Base-by-base conservation (phyloP, 30 jellyfish, hydroid and myxozoan species). In the Chrysaora quinquecirrha region DNA sequence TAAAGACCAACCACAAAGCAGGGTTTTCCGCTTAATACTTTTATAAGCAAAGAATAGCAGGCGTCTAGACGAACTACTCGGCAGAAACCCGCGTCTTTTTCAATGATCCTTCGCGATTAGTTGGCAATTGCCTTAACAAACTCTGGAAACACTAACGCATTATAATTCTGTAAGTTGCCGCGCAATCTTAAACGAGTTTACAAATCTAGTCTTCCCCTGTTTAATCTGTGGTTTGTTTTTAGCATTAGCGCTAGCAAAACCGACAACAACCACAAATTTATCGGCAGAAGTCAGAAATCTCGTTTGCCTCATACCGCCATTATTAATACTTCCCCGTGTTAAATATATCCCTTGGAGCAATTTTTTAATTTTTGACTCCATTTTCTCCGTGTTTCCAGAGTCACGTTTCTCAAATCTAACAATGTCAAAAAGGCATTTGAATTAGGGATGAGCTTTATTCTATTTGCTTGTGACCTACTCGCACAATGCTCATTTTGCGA, bases 11-110 rank as follows among this genome's bases (percentile, higher is more conserved):
- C 68, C 24, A 52, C 68, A 52, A 16, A 3, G 68, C 24, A 20
- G 2, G 4, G 4, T 52, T 10, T 19, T 16, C 29, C 29, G 25
- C 29, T 52, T 52, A 52, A 52, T 52, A 19, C 68, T 9, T 52
- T 20, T 3, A 20, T 20, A 52, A 52, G 29, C 68, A 52, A 52
- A 3, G 68, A 3, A 52, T 52, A 52, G 2, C 12, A 4, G 24
- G 27, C 54, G 68, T 52, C 68, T 52, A 52, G 68, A 52, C 68
- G 54, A 6, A 38, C 11, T 38, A 3, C 54, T 38, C 54, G 54
- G 54, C 54, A 3, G 54, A 38, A 3, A 3, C 11, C 54, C 54
- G 54, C 54, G 14, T 3, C 54, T 38, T 38, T 3, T 3, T 38
- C 54, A 14, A 3, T 38, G 54, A 38, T 6, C 54, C 14, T 38